Conservation (phyloP, 2,113 vertebrate genomes). For the Hemicordylus capensis region DNA sequence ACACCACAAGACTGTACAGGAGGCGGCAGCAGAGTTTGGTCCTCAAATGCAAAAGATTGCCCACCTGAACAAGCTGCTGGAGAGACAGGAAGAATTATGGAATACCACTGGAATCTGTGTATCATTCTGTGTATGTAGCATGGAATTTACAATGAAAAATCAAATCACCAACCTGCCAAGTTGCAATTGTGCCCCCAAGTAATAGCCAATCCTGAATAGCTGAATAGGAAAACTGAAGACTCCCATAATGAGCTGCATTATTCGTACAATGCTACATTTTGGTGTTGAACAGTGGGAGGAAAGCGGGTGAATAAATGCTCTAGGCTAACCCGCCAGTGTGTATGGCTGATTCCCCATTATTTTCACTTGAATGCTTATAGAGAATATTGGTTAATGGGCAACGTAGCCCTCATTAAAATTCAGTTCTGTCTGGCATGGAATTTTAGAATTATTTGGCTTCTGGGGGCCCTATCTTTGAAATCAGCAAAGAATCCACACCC, state of each 20-base stretch:
- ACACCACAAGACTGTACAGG: neutral
- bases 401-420: neutral
- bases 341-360: neutral
- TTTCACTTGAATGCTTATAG: neutral
- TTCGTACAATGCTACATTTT: neutral
- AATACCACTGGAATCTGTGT: rapidly evolving
- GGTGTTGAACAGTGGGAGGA: neutral
- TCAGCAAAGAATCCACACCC: neutral
- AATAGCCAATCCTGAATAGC: slow-evolving; percentile 11
- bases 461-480: neutral
- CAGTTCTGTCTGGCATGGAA: neutral
- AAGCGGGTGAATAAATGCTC: neutral
- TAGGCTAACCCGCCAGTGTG: neutral
- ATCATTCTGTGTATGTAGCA: neutral
- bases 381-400: neutral
- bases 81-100: neutral
- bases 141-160: slow-evolving; percentile 8
- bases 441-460: neutral
- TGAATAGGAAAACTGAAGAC: neutral
- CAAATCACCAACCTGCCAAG: neutral
- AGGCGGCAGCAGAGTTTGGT: neutral
- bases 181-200: neutral
- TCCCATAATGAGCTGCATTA: neutral
- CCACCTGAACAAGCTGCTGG: neutral
- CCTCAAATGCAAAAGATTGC: neutral